Conservation (phyloP, 1,140 invertebrate genomes). For the Pseudoatta argentina region DNA sequence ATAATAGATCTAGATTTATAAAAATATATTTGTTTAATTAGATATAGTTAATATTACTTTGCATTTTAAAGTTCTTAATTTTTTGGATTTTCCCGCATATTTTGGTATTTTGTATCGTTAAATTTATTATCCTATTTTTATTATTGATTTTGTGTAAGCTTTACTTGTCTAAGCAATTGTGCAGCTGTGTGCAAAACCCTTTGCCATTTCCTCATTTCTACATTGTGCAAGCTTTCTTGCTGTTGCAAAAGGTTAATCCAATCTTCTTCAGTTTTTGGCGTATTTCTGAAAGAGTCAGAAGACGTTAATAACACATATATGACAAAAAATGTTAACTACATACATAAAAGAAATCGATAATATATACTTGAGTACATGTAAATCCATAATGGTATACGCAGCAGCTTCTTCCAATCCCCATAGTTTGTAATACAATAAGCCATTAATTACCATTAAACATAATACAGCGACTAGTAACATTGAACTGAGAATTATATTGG, state of each 20-base stretch:
- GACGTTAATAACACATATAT: conserved; percentile 7
- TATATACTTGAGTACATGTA: conserved; percentile 88
- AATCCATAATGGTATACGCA: conserved; percentile 87
- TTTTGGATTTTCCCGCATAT: conserved; percentile 21
- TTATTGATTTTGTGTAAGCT: not conserved
- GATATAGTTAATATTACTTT: not conserved
- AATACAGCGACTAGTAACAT: conserved; percentile 88
- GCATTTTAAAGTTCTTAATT: not conserved
- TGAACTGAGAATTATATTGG: conserved; percentile 82
- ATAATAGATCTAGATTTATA: not conserved
- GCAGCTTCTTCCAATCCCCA: conserved; percentile 89
- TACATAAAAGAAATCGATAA: conserved; percentile 13
- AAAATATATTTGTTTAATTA: not conserved
- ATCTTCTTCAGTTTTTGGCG: conserved; percentile 91
- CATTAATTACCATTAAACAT: conserved; percentile 91
- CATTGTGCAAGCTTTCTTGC: conserved; percentile 91
- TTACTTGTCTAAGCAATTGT: conserved; percentile 89
- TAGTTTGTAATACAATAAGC: conserved; percentile 92
- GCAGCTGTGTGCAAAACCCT: conserved; percentile 90
- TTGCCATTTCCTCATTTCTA: conserved; percentile 92
- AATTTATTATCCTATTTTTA: conserved; percentile 52
- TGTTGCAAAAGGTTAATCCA: conserved; percentile 92
- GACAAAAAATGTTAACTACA: not conserved
- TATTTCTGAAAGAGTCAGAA: conserved; percentile 82
- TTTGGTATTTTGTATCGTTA: conserved; percentile 57